Evolutionary conservation across 2,797 vertebrate species (phyloP).

Genomic region (Streptopelia turtur): DNA sequence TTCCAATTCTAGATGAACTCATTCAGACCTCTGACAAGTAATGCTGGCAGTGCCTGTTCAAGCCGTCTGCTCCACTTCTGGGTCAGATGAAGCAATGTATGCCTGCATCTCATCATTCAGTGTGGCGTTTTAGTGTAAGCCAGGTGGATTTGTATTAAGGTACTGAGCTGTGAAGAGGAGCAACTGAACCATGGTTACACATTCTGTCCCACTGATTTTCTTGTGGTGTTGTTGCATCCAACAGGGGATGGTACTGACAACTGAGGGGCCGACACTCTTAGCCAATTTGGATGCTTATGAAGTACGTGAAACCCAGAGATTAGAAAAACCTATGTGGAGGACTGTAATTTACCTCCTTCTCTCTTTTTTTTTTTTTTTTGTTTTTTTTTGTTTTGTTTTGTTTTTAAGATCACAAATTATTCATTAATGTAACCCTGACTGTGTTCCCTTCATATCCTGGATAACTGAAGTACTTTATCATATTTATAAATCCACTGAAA

Average conservation of each 20-base stretch:
- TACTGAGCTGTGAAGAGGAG: not conserved
- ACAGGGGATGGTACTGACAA: not conserved
- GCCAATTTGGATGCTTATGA: not conserved
- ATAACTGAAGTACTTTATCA: not conserved
- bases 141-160: not conserved
- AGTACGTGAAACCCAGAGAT: not conserved
- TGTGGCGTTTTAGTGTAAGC: not conserved
- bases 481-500: not conserved
- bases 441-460: not conserved
- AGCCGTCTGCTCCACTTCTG: slow-evolving; percentile 13
- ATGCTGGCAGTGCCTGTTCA: not conserved
- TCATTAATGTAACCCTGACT: not conserved
- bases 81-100: not conserved
- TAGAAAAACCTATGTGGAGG: not conserved
- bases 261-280: not conserved
- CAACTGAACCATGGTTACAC: not conserved
- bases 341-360: not conserved
- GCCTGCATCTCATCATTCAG: not conserved
- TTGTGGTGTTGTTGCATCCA: not conserved
- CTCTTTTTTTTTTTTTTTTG: no score
- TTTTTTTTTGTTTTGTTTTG: not conserved
- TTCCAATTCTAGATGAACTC: not conserved
- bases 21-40: not conserved
- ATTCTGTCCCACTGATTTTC: not conserved
- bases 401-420: not conserved